Evolutionary conservation across 2,888 invertebrate genomes (phyloP).

Genomic region (Agrotis exclamationis): DNA sequence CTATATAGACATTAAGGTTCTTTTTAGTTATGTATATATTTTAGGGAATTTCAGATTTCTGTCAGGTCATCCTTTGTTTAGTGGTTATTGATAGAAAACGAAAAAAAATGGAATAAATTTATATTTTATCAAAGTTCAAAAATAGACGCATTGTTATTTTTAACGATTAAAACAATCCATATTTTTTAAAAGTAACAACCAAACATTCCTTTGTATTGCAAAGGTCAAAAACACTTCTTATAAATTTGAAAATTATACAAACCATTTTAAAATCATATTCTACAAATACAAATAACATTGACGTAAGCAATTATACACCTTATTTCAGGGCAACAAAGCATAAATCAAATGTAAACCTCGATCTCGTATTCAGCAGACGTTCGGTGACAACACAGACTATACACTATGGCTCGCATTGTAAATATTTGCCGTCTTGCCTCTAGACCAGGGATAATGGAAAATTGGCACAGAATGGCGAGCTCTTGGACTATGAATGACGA

Average conservation of each 20-base stretch:
- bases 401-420: slow-evolving; percentile 69
- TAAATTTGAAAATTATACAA: not conserved
- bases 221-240: not conserved
- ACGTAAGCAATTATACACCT: slow-evolving; percentile 61
- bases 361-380: slow-evolving; percentile 75
- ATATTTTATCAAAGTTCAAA: no score
- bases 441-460: slow-evolving; percentile 80
- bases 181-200: no score
- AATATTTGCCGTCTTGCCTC: slow-evolving; percentile 74
- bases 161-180: no score
- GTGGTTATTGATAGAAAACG: no score
- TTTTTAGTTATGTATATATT: not conserved
- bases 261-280: slow-evolving; percentile 1
- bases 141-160: no score
- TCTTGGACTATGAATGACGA: slow-evolving; percentile 79
- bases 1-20: not conserved
- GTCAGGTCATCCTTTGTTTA: no score
- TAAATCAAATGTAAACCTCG: slow-evolving; percentile 58
- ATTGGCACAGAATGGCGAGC: slow-evolving; percentile 80
- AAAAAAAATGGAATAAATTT: no score
- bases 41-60: not conserved
- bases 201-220: no score
- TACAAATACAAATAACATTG: not conserved
- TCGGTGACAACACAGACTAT: slow-evolving; percentile 75
- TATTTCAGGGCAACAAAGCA: slow-evolving; percentile 62